phyloP scores from a whole-genome alignment of 1,140 invertebrate species.

The Pachypeltis micranthus region DNA sequence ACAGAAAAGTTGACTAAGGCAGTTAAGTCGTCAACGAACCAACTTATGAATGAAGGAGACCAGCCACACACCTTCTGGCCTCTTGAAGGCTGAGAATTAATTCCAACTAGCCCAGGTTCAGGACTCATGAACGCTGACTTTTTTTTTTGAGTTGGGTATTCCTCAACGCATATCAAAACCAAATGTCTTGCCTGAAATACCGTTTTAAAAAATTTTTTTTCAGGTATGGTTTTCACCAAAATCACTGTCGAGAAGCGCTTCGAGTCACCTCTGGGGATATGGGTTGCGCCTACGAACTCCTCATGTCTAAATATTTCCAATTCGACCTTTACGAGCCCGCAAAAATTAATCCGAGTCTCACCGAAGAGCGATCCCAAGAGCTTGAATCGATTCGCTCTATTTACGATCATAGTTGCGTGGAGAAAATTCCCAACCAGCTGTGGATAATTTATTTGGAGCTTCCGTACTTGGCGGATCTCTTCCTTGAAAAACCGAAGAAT shows the following conservation, averaged over 20 bases:
- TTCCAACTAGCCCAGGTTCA: not conserved
- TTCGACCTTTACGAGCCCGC: conserved; percentile 31
- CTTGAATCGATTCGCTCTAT: conserved; percentile 59
- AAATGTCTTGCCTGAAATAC: too few relatives aligned
- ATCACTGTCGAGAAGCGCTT: conserved; percentile 60
- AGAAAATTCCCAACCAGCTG: conserved; percentile 48
- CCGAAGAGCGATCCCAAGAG: conserved; percentile 53
- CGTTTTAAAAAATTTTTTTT: conserved; percentile 27
- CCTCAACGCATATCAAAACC: too few relatives aligned
- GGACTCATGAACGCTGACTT: too few relatives aligned
- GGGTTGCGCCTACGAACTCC: conserved; percentile 50
- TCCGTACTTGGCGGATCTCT: conserved; percentile 50
- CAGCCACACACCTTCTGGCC: too few relatives aligned
- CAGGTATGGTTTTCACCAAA: conserved; percentile 55
- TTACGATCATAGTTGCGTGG: conserved; percentile 51
- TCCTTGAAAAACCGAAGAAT: conserved; percentile 12
- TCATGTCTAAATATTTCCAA: conserved; percentile 55
- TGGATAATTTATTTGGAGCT: conserved; percentile 54
- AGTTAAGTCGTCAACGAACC: too few relatives aligned
- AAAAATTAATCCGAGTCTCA: conserved; percentile 39
- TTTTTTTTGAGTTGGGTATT: too few relatives aligned
- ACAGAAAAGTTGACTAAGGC: too few relatives aligned
- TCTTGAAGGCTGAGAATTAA: too few relatives aligned
- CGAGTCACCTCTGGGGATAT: conserved; percentile 46
- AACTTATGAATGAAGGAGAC: too few relatives aligned